Conservation (phyloP, 2,888 invertebrate species). For the Hydriomena furcata region DNA sequence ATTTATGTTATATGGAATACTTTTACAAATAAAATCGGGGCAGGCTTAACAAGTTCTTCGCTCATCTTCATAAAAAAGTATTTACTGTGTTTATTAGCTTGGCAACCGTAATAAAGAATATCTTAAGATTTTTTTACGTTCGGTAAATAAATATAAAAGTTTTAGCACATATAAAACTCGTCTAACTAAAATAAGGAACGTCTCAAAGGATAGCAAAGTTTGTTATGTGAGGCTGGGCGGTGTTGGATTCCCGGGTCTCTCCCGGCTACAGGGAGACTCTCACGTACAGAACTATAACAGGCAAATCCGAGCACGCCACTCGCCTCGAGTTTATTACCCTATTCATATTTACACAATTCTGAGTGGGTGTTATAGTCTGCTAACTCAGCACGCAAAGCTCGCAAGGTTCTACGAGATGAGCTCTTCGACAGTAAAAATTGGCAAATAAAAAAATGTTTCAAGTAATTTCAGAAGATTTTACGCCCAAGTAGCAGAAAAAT, state of each 20-base stretch:
- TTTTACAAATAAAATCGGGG: neutral
- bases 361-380: constrained; percentile 58
- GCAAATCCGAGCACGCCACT: constrained; percentile 72
- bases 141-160: constrained; percentile 33
- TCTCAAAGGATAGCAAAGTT: constrained; percentile 64
- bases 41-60: neutral
- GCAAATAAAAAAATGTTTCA: constrained; percentile 12
- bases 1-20: neutral
- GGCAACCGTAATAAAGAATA: constrained; percentile 15
- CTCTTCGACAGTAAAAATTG: constrained; percentile 21
- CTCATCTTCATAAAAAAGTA: constrained; percentile 8
- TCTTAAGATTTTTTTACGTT: constrained; percentile 22
- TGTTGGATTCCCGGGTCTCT: constrained; percentile 28
- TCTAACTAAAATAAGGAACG: constrained; percentile 53
- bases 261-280: constrained; percentile 52
- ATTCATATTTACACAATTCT: constrained; percentile 77
- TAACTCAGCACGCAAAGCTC: constrained; percentile 24
- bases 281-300: constrained; percentile 73
- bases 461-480: constrained; percentile 26
- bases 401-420: constrained; percentile 24
- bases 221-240: constrained; percentile 52
- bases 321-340: constrained; percentile 74
- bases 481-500: constrained; percentile 13
- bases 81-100: constrained; percentile 15
- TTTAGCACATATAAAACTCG: constrained; percentile 35